Base-by-base conservation (phyloP, 2,888 invertebrate genomes). In the Noctua pronuba region DNA sequence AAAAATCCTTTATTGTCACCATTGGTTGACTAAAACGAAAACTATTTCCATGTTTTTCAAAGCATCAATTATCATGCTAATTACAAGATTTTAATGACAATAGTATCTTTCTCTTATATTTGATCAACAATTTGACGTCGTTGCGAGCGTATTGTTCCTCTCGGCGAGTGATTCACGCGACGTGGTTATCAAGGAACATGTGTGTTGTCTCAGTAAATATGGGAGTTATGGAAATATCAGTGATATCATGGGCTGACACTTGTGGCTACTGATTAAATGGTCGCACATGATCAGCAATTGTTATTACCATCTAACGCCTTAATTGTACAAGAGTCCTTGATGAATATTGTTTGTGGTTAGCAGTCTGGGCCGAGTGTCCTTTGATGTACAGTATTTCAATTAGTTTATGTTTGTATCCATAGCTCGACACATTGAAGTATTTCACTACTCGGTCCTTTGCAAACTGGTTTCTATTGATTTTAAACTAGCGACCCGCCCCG, bases 221-320 rank as follows among this genome's bases (percentile, higher is more conserved):
- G 49, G 55, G 35, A 66, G 75, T 77, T 85, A 84, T 86, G 73
- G 77, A 80, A 85, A 88, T 84, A 89, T 79, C 70, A 71, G 79
- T 90, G 90, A 91, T 89, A 89, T 91, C 90, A 91, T 86, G 74
- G 78, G 79, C 44, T 55, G 65, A 69, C 82, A 85, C 72, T 82
- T 82, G 84, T 77, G 77, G 69, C 71, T 65, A 67, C 75, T 81
- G 86, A 88, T 89, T 90, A 84, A 86, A 83, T 70, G 79, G 68
- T 71, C 77, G 77, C 75, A 78, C 80, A 78, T 75, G 75, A 79
- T 78, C 68, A 65, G 28, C 77, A 77, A 76, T 83, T 82, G 74
- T 72, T 81, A 77, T 62, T 72, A 68, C 64, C 71, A 73, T 69
- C 38, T 75, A 68, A 70, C 66, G 68, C 64, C 66, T 62, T 75